Evolutionary conservation across 2,888 invertebrate species (phyloP).

Genomic region (Acrobeloides nanus): DNA sequence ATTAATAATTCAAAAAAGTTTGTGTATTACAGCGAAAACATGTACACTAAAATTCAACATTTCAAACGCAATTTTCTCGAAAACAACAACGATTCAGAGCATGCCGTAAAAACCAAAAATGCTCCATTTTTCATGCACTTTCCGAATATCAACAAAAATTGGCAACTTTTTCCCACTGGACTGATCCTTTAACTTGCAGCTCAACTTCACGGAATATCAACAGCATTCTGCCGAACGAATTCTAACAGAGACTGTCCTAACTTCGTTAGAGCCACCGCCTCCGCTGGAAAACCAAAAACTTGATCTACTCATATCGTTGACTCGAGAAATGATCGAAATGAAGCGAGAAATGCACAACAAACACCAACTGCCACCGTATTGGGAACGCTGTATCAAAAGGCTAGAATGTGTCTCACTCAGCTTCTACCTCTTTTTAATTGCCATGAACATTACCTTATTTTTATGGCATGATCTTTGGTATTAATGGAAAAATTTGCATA

Average conservation of each 20-base stretch:
- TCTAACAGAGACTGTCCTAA: constrained; percentile 19
- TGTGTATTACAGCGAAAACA: no score
- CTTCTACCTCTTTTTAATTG: constrained; percentile 41
- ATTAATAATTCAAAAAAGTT: no score
- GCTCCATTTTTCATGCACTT: no score
- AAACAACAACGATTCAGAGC: no score
- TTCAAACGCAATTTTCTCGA: no score
- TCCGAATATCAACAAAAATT: no score
- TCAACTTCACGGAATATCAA: constrained; percentile 46
- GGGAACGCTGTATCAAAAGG: constrained; percentile 45
- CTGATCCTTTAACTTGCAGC: constrained; percentile 23
- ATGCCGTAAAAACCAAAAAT: no score
- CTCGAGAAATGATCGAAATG: constrained; percentile 30
- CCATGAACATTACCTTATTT: constrained; percentile 41
- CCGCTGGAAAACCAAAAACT: constrained; percentile 28
- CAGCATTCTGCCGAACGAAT: constrained; percentile 34
- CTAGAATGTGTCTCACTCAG: constrained; percentile 39
- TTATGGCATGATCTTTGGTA: constrained; percentile 49
- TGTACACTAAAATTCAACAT: no score
- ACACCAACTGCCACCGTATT: constrained; percentile 32
- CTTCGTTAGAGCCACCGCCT: constrained; percentile 11
- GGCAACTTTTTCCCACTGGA: not conserved
- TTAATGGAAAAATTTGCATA: no score
- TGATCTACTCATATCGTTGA: constrained; percentile 28
- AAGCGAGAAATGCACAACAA: constrained; percentile 22